These are phyloP conservation scores for Amaurobius ferox DNA, from an alignment of 2,888 invertebrate genomes.

Conservation along the genomic window DNA sequence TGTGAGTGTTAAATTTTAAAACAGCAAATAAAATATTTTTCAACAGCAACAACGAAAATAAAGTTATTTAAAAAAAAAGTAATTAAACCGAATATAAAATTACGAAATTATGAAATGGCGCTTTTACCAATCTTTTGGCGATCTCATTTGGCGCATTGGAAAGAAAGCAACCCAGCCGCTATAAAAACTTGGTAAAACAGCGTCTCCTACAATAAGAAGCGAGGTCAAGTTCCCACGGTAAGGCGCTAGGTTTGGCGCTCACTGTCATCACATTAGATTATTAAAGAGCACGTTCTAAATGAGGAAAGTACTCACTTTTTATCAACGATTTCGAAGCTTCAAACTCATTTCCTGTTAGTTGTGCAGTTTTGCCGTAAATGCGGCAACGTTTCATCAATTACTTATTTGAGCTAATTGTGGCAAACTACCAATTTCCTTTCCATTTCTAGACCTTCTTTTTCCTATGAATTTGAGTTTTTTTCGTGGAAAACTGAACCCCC, in stretches of 20 bases:
- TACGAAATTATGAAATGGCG: too few relatives aligned
- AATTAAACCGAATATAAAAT: too few relatives aligned
- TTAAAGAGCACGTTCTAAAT: conserved; percentile 64
- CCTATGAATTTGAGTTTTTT: conserved; percentile 39
- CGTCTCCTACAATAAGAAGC: conserved; percentile 43
- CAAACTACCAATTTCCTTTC: conserved; percentile 67
- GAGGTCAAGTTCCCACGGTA: conserved; percentile 71
- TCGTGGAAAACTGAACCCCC: background rate
- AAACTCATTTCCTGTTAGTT: conserved; percentile 69
- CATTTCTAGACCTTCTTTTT: conserved; percentile 27
- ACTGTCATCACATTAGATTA: conserved; percentile 68
- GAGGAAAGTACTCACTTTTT: conserved; percentile 69
- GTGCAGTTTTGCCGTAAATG: conserved; percentile 67
- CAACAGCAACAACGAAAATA: too few relatives aligned
- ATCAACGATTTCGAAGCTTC: conserved; percentile 65
- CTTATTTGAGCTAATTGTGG: conserved; percentile 61
- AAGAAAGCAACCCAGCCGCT: conserved; percentile 36
- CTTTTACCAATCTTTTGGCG: too few relatives aligned
- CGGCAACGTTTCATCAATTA: conserved; percentile 62
- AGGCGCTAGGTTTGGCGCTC: conserved; percentile 61
- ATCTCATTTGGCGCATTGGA: conserved; percentile 24
- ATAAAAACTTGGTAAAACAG: conserved; percentile 69
- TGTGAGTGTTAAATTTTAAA: too few relatives aligned
- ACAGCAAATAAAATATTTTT: too few relatives aligned
- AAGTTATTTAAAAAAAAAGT: too few relatives aligned